These are phyloP conservation scores for Sinelater perroti DNA, from an alignment of 2,888 invertebrate genomes.

Conservation along the genomic window DNA sequence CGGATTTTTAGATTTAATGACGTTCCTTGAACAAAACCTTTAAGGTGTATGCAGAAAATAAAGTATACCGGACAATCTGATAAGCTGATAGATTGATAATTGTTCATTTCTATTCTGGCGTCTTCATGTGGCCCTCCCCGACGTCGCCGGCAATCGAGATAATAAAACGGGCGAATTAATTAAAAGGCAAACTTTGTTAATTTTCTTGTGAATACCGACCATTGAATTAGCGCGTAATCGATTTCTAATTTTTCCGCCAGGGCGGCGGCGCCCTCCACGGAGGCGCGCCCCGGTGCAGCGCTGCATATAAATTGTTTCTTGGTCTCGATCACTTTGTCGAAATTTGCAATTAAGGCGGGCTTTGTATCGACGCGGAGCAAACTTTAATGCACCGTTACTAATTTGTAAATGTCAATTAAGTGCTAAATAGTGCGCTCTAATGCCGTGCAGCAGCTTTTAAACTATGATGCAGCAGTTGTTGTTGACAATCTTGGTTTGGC, in stretches of 20 bases:
- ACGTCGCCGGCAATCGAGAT: no score
- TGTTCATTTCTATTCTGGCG: no score
- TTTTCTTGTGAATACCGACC: no score
- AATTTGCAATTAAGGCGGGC: conserved; percentile 14
- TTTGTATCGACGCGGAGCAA: conserved; percentile 17
- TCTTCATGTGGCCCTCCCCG: no score
- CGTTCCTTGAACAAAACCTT: no score
- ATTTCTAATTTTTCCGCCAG: neutral
- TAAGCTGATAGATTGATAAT: no score
- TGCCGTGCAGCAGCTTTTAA: conserved; percentile 25
- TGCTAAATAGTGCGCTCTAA: conserved; percentile 29
- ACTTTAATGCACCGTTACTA: conserved; percentile 22
- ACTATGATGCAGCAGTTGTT: conserved; percentile 32
- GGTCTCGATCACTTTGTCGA: neutral
- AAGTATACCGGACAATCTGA: no score
- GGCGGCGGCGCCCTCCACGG: neutral
- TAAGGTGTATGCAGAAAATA: no score
- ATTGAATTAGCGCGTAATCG: no score
- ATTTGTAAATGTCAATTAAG: conserved; percentile 32
- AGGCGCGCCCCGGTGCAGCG: neutral
- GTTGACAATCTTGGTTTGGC: conserved; percentile 30
- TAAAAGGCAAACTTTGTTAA: neutral
- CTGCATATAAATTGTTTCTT: conserved; percentile 7
- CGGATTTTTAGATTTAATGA: no score
- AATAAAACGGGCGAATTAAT: neutral